Conservation (phyloP, 2,797 vertebrate species). For the Loriculus beryllinus region DNA sequence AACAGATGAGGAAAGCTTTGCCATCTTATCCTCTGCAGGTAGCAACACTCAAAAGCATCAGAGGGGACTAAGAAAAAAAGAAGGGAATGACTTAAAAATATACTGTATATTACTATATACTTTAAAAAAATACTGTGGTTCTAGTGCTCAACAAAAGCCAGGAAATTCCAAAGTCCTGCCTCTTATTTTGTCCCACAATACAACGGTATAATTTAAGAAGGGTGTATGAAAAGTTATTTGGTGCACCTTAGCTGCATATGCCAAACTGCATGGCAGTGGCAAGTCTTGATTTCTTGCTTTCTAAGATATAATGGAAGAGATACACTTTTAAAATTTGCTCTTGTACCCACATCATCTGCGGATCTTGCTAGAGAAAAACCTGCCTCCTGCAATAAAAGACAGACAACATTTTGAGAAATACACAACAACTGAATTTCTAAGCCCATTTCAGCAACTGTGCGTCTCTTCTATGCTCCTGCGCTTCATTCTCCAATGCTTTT, state of each 20-base stretch:
- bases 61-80: neutral
- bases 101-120: neutral
- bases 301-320: neutral
- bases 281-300: neutral
- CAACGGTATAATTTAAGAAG: neutral
- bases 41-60: neutral
- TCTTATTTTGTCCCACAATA: constrained; percentile 29
- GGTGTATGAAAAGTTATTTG: neutral
- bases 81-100: neutral
- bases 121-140: neutral
- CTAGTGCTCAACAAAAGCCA: neutral
- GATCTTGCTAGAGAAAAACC: neutral
- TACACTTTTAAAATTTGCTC: neutral
- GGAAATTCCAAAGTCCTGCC: constrained; percentile 19
- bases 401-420: neutral
- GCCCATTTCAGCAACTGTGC: neutral
- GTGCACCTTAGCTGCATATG: neutral
- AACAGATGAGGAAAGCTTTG: neutral
- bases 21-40: neutral
- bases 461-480: neutral
- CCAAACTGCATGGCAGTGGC: fast-evolving
- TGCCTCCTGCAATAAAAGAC: neutral
- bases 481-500: neutral
- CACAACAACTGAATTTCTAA: neutral
- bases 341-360: neutral